These are phyloP conservation scores for Sebastes minor DNA, from an alignment of 2,797 vertebrate species.

Conservation along the genomic window DNA sequence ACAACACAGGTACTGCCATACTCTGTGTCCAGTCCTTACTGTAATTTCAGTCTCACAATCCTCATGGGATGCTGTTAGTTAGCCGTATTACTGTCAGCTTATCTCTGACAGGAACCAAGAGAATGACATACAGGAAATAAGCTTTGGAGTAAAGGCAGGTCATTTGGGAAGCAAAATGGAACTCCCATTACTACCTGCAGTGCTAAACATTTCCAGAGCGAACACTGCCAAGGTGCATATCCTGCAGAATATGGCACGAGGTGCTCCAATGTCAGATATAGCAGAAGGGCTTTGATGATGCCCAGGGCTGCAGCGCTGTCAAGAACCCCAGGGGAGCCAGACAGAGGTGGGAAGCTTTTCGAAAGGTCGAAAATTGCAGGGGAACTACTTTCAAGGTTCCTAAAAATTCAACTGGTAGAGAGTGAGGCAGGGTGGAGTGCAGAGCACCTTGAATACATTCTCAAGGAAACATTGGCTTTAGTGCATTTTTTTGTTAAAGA, in stretches of 20 bases:
- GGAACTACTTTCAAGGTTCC: constrained; percentile 46
- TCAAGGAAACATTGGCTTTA: neutral
- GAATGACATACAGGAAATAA: constrained; percentile 56
- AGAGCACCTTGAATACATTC: constrained; percentile 9
- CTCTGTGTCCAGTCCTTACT: constrained; percentile 22
- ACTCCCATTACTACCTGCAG: constrained; percentile 73
- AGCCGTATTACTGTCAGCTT: constrained; percentile 57
- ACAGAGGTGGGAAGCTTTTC: constrained; percentile 31
- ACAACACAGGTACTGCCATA: neutral
- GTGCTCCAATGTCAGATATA: constrained; percentile 50
- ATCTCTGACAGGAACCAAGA: constrained; percentile 48
- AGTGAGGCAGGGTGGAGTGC: constrained; percentile 13
- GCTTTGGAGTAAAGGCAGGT: constrained; percentile 48
- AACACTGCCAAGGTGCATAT: constrained; percentile 51
- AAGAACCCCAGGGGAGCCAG: constrained; percentile 48
- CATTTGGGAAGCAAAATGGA: constrained; percentile 56
- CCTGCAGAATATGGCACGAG: constrained; percentile 47
- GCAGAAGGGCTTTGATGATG: constrained; percentile 60
- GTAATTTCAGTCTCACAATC: constrained; percentile 15
- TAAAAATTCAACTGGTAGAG: constrained; percentile 22
- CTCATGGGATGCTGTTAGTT: constrained; percentile 56
- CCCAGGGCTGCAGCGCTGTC: constrained; percentile 43
- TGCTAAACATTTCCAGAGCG: constrained; percentile 57
- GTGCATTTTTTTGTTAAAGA: neutral
- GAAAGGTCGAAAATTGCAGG: constrained; percentile 54